Conservation (phyloP, 2,888 invertebrate genomes). For the Noctua janthina region DNA sequence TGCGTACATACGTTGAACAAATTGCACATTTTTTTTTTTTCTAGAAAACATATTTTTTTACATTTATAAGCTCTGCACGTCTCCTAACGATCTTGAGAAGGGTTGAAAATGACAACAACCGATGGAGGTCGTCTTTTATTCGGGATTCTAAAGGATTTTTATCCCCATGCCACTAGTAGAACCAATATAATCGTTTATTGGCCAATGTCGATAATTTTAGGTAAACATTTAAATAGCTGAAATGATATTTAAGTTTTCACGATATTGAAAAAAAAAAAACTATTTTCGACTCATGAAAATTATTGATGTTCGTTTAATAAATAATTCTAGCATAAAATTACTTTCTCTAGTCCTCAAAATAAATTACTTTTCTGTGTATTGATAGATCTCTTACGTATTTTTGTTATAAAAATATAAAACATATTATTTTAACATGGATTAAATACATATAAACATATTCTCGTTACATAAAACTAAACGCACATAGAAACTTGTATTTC, state of each 20-base stretch:
- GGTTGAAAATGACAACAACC: constrained; percentile 79
- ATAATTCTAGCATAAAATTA: constrained; percentile 14
- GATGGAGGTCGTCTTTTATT: constrained; percentile 79
- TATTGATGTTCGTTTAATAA: constrained; percentile 5
- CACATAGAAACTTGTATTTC: constrained; percentile 4
- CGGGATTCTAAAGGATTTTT: constrained; percentile 73
- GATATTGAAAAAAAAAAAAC: background rate
- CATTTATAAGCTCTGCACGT: constrained; percentile 75
- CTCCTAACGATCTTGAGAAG: constrained; percentile 77
- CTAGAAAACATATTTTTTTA: constrained; percentile 47
- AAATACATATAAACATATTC: constrained; percentile 5
- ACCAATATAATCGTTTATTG: constrained; percentile 53
- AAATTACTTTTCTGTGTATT: constrained; percentile 19
- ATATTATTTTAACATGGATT: background rate
- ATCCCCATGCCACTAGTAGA: constrained; percentile 69
- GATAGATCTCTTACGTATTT: background rate
- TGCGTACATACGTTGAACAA: background rate
- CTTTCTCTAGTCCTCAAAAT: constrained; percentile 3
- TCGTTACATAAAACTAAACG: background rate
- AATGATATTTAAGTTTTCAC: background rate
- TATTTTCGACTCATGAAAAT: background rate
- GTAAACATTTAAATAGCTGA: background rate
- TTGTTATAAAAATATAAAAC: background rate
- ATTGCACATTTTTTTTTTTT: constrained; percentile 8
- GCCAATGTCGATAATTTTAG: background rate